phyloP scores from a whole-genome alignment of 2,797 vertebrate genomes.

The Eulemur coronatus region DNA sequence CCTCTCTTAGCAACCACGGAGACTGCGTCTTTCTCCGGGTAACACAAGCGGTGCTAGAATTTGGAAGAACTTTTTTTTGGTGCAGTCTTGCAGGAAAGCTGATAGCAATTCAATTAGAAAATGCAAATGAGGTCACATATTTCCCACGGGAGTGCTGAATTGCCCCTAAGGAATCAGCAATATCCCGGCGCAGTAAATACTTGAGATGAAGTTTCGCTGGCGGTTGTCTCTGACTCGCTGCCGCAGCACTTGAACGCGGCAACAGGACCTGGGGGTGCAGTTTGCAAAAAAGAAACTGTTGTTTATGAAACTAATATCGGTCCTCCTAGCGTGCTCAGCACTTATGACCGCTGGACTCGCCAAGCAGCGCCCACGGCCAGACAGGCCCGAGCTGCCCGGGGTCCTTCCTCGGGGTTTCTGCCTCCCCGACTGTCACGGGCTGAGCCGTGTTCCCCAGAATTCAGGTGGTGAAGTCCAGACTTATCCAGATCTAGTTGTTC shows the following conservation, averaged over 20 bases:
- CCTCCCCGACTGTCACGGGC: rapidly evolving
- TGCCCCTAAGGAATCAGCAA: constrained; percentile 73
- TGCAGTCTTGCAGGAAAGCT: constrained; percentile 87
- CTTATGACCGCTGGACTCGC: constrained; percentile 54
- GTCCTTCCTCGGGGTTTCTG: rapidly evolving
- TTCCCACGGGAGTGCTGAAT: constrained; percentile 80
- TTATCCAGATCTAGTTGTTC: constrained; percentile 63
- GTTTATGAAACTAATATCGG: constrained; percentile 66
- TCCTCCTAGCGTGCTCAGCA: constrained; percentile 50
- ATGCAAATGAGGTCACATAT: constrained; percentile 86
- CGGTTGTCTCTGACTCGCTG: constrained; percentile 49
- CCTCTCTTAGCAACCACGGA: constrained; percentile 23
- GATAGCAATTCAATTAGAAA: constrained; percentile 90
- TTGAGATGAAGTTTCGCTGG: constrained; percentile 63
- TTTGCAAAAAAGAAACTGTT: constrained; percentile 44
- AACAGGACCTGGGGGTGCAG: constrained; percentile 48
- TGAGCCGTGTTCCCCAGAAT: background rate
- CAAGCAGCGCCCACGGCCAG: background rate
- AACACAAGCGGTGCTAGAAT: constrained; percentile 58
- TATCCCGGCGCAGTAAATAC: constrained; percentile 78
- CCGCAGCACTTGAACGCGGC: constrained; percentile 23
- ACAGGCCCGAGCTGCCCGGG: rapidly evolving
- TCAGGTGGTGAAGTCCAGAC: background rate
- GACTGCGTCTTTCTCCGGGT: constrained; percentile 52
- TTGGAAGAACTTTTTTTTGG: constrained; percentile 70